Percentiles rank a stretch among this genome's conserved stretches.
Evolutionary conservation across 2,888 invertebrate species (phyloP).

Genomic region (Polyommatus iphigenia): DNA sequence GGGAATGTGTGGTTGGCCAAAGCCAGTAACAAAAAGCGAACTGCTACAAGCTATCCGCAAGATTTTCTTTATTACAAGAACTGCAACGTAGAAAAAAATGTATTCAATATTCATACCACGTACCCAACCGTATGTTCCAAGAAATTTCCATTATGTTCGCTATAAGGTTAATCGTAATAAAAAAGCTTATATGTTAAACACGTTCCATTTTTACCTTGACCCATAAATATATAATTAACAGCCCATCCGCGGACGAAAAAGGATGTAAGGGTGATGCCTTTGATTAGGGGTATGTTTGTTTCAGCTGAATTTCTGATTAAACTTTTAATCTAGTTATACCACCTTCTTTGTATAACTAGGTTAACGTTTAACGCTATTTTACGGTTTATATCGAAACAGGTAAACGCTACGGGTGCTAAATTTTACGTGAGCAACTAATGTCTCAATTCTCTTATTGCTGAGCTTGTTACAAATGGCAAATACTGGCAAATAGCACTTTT

Average conservation of each 20-base stretch:
- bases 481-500: no score
- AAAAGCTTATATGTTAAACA: conserved; percentile 8
- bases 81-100: not conserved
- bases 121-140: not conserved
- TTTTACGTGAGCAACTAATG: no score
- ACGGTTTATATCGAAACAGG: not conserved
- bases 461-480: no score
- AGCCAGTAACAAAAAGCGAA: not conserved
- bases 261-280: not conserved
- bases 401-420: not conserved
- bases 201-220: conserved; percentile 14
- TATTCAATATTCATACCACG: conserved; percentile 4
- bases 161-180: conserved; percentile 17
- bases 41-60: not conserved
- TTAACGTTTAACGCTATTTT: not conserved
- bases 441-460: no score
- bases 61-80: not conserved
- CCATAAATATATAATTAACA: conserved; percentile 1
- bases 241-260: not conserved
- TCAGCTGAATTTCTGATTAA: not conserved
- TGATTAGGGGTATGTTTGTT: not conserved
- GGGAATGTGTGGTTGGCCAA: no score
- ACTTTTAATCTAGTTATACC: not conserved
- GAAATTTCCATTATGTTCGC: conserved; percentile 7
- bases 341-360: not conserved